Conservation (phyloP, 1,140 invertebrate genomes). For the Scaptomyza hsui region DNA sequence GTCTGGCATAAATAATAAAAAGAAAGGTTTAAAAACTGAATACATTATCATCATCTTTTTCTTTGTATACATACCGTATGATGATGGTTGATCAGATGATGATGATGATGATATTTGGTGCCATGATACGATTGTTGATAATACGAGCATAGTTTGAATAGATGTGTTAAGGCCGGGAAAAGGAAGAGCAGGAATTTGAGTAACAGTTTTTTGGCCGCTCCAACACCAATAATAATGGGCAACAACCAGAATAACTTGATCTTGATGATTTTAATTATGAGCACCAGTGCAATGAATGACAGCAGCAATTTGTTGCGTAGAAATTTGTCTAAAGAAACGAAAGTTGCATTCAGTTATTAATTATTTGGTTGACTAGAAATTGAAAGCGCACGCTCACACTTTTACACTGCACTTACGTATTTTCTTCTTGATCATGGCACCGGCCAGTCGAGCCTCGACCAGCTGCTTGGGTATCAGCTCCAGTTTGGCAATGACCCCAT, state of each 20-base stretch:
- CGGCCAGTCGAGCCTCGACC: slow-evolving; percentile 83
- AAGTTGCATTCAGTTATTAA: slow-evolving; percentile 44
- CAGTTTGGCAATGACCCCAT: slow-evolving; percentile 89
- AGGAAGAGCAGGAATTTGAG: slow-evolving; percentile 91
- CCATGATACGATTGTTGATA: slow-evolving; percentile 89
- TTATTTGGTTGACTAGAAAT: slow-evolving; percentile 40
- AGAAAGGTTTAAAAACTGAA: neutral
- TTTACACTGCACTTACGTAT: slow-evolving; percentile 87
- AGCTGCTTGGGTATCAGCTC: slow-evolving; percentile 86
- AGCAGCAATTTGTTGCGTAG: slow-evolving; percentile 90
- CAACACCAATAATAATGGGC: slow-evolving; percentile 89
- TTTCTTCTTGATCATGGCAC: slow-evolving; percentile 89
- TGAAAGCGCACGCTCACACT: slow-evolving; percentile 57
- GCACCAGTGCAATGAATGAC: slow-evolving; percentile 88
- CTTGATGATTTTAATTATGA: slow-evolving; percentile 92
- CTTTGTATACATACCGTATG: slow-evolving; percentile 84
- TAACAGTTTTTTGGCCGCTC: slow-evolving; percentile 92
- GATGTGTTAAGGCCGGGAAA: slow-evolving; percentile 91
- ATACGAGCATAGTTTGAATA: slow-evolving; percentile 93
- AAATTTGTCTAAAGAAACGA: slow-evolving; percentile 87
- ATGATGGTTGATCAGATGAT: slow-evolving; percentile 88
- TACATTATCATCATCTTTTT: neutral
- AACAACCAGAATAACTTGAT: slow-evolving; percentile 90
- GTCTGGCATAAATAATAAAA: slow-evolving; percentile 23
- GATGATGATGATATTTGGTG: slow-evolving; percentile 92